phyloP scores from a whole-genome alignment of 2,113 vertebrate species.

The Todiramphus saurophagus region DNA sequence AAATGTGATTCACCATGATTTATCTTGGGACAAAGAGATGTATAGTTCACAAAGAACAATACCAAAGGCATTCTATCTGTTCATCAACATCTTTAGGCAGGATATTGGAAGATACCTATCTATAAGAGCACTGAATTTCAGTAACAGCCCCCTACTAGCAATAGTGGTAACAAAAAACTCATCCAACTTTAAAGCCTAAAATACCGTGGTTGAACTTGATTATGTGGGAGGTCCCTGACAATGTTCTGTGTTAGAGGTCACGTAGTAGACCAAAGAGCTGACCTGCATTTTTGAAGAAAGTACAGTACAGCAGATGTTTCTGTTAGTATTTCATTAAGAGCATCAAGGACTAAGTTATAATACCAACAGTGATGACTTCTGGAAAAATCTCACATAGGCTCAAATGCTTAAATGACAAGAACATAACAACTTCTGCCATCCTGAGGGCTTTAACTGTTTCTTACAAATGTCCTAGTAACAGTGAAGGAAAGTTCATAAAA shows the following conservation, averaged over 20 bases:
- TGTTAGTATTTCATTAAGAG: not conserved
- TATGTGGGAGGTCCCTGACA: not conserved
- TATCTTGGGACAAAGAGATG: not conserved
- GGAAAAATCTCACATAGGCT: not conserved
- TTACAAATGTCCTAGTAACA: not conserved
- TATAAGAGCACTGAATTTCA: not conserved
- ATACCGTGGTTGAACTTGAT: not conserved
- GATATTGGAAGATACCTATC: not conserved
- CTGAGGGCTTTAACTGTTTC: not conserved
- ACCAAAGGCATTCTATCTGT: not conserved
- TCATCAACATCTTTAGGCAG: not conserved
- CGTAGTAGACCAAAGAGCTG: not conserved
- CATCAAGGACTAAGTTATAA: not conserved
- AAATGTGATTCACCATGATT: not conserved
- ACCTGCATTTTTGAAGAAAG: not conserved
- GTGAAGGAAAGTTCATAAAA: not conserved
- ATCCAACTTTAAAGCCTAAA: accelerated
- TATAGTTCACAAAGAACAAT: not conserved
- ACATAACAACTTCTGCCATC: not conserved
- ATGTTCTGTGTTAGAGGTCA: accelerated
- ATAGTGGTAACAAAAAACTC: not conserved
- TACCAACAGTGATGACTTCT: not conserved
- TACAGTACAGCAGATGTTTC: not conserved
- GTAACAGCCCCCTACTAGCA: not conserved
- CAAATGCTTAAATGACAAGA: not conserved